Conservation (phyloP, 2,888 invertebrate genomes). For the Empis stercorea region DNA sequence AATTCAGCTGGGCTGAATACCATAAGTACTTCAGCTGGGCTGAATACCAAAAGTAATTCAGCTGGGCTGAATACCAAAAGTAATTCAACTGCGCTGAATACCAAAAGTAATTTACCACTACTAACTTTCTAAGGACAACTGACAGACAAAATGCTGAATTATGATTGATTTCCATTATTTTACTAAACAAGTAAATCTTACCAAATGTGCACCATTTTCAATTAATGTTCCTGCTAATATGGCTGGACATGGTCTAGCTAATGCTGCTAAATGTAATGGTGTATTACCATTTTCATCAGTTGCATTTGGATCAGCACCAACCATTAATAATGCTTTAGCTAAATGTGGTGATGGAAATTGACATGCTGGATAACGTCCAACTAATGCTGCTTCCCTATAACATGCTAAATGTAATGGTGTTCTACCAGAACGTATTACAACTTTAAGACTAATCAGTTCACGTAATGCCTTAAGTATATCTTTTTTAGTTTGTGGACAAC, state of each 20-base stretch:
- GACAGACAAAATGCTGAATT: neutral
- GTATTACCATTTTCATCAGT: conserved; percentile 76
- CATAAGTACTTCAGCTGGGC: no score
- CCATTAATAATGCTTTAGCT: conserved; percentile 61
- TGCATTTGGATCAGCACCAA: conserved; percentile 71
- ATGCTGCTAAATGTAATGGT: conserved; percentile 72
- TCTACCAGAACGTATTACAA: conserved; percentile 48
- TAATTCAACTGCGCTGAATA: no score
- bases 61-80: no score
- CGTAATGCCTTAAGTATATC: conserved; percentile 62
- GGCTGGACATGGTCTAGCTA: conserved; percentile 55
- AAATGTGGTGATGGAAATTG: conserved; percentile 56
- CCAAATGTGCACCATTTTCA: conserved; percentile 54
- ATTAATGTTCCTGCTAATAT: conserved; percentile 61
- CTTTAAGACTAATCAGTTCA: conserved; percentile 60
- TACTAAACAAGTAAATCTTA: no score
- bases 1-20: no score
- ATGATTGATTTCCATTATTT: no score
- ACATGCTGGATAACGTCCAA: conserved; percentile 54
- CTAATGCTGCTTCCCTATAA: conserved; percentile 58
- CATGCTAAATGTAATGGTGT: conserved; percentile 74
- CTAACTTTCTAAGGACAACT: no score
- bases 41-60: no score
- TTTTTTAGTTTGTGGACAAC: conserved; percentile 38
- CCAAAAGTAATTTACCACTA: no score